Evolutionary conservation across 2,113 vertebrate species (phyloP).

Genomic region (Australoheros scitulus): DNA sequence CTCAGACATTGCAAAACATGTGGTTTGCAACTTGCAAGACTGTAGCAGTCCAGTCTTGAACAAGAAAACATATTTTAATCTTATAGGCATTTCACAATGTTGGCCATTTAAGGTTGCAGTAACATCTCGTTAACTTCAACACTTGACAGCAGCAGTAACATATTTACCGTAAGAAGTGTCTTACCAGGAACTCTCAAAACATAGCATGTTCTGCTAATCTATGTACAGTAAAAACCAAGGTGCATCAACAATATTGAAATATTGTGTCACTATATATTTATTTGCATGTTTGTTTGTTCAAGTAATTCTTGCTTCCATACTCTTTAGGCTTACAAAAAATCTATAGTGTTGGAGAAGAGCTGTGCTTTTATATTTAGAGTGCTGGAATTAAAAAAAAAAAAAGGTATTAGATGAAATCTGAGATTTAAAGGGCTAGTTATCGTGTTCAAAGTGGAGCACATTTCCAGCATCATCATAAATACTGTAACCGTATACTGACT

Average conservation of each 20-base stretch:
- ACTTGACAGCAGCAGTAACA: not conserved
- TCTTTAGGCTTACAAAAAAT: not conserved
- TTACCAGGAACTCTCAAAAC: not conserved
- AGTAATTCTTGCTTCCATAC: not conserved
- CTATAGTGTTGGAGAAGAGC: not conserved
- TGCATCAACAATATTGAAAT: not conserved
- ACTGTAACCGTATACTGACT: not conserved
- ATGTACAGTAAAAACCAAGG: not conserved
- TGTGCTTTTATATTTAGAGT: not conserved
- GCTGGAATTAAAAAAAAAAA: not conserved
- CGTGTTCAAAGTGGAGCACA: not conserved
- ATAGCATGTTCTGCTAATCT: not conserved
- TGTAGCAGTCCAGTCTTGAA: not conserved
- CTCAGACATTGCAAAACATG: not conserved
- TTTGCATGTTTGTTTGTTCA: not conserved
- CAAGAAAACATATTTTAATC: not conserved
- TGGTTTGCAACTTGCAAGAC: not conserved
- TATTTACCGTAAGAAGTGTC: not conserved
- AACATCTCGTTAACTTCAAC: not conserved
- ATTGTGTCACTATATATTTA: not conserved
- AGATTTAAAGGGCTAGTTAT: not conserved
- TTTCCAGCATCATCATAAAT: not conserved
- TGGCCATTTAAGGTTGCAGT: not conserved
- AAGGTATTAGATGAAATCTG: not conserved
- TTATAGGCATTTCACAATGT: accelerated